These are phyloP conservation scores for Drosophila biarmipes DNA, from an alignment of 1,140 invertebrate genomes.

Conservation along the genomic window DNA sequence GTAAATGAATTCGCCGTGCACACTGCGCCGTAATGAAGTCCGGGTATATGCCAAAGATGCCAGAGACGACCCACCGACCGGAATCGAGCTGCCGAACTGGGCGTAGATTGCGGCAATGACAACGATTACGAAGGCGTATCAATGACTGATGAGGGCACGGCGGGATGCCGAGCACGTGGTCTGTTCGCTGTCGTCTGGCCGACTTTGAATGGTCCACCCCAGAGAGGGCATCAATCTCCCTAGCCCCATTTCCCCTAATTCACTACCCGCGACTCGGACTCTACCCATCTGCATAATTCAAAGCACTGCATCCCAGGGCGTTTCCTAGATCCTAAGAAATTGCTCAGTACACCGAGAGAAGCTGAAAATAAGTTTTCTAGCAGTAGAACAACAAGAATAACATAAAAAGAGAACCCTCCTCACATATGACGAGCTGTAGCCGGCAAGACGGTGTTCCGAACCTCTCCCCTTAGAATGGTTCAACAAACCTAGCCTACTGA, in stretches of 20 bases:
- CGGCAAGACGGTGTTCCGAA: too few relatives aligned
- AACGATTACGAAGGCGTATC: slow-evolving; percentile 55
- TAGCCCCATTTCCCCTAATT: not conserved
- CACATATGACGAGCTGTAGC: too few relatives aligned
- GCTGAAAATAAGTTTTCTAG: not conserved
- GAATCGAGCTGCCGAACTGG: slow-evolving; percentile 16
- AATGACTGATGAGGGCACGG: slow-evolving; percentile 48
- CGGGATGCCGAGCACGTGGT: slow-evolving; percentile 46
- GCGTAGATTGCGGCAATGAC: slow-evolving; percentile 45
- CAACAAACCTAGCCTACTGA: not conserved
- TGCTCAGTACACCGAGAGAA: slow-evolving; percentile 10
- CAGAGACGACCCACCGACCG: not conserved
- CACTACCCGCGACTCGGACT: not conserved
- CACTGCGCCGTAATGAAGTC: slow-evolving; percentile 29
- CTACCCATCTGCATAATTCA: slow-evolving; percentile 26
- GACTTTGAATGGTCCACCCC: not conserved
- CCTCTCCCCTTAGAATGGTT: too few relatives aligned
- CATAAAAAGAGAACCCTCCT: too few relatives aligned
- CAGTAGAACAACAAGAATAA: too few relatives aligned
- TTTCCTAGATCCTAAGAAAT: slow-evolving; percentile 8
- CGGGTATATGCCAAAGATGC: slow-evolving; percentile 25
- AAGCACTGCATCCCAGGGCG: slow-evolving; percentile 17
- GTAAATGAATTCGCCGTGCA: slow-evolving; percentile 66
- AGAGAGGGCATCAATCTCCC: slow-evolving; percentile 36
- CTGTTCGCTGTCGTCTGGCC: not conserved